phyloP scores from a whole-genome alignment of 2,888 invertebrate genomes.

The Stratiomys singularior region DNA sequence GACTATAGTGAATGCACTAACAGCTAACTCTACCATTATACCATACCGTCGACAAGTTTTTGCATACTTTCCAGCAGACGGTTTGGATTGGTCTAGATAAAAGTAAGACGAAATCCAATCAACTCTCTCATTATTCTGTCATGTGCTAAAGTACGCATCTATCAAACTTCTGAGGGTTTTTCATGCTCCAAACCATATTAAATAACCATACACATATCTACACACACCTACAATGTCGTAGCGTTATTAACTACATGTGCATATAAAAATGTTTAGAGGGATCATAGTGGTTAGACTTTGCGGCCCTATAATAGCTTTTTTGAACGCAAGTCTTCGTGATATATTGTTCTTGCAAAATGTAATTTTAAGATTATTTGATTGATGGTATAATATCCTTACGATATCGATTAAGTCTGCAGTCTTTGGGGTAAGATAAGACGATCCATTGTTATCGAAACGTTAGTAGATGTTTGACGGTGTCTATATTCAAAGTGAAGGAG shows the following conservation, averaged over 20 bases:
- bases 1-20: too few relatives aligned
- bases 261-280: neutral
- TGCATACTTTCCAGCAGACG: constrained; percentile 2
- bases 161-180: constrained; percentile 52
- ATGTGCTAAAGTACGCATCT: constrained; percentile 55
- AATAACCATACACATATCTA: neutral
- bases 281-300: constrained; percentile 21
- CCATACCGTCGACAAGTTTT: neutral
- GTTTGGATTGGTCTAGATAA: constrained; percentile 34
- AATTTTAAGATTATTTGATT: constrained; percentile 48
- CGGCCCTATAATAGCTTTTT: constrained; percentile 46
- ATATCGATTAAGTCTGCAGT: constrained; percentile 25
- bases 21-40: too few relatives aligned
- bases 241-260: neutral
- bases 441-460: neutral
- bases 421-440: neutral
- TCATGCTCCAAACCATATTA: neutral
- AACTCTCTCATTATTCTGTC: constrained; percentile 56
- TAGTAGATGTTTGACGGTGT: too few relatives aligned
- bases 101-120: constrained; percentile 54
- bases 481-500: too few relatives aligned
- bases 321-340: constrained; percentile 45
- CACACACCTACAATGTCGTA: neutral
- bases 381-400: constrained; percentile 41
- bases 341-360: constrained; percentile 50